phyloP scores from a whole-genome alignment of 2,888 invertebrate genomes.

The Troides helena region DNA sequence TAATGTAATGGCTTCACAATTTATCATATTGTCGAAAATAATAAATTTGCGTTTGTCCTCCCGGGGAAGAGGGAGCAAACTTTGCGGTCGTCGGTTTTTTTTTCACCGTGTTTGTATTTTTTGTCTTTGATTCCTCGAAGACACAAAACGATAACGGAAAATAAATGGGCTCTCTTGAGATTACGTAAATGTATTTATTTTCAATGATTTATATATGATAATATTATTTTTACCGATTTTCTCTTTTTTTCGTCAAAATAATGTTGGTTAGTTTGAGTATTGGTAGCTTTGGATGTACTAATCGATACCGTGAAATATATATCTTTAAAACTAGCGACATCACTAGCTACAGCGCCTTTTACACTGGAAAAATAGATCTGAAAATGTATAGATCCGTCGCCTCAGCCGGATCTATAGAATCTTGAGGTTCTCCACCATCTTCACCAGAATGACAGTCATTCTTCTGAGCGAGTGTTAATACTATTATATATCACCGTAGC shows the following conservation, averaged over 20 bases:
- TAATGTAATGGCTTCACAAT: slow-evolving; percentile 2
- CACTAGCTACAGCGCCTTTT: too few species aligned
- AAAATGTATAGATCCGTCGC: too few species aligned
- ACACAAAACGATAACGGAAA: slow-evolving; percentile 20
- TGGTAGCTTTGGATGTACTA: too few species aligned
- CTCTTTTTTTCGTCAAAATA: neutral
- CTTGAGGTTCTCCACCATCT: too few species aligned
- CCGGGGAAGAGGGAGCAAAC: slow-evolving; percentile 16
- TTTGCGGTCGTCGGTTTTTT: slow-evolving; percentile 19
- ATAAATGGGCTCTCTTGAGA: slow-evolving; percentile 20
- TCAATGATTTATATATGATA: neutral
- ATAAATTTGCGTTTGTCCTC: slow-evolving; percentile 16
- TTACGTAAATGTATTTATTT: slow-evolving; percentile 5
- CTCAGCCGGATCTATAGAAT: too few species aligned
- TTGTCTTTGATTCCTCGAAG: slow-evolving; percentile 24
- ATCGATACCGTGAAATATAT: too few species aligned
- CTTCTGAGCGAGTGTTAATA: too few species aligned
- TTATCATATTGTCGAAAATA: slow-evolving; percentile 17
- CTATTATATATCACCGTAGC: too few species aligned
- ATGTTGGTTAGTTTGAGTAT: neutral
- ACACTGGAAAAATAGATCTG: too few species aligned
- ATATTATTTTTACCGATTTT: neutral
- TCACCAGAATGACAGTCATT: too few species aligned
- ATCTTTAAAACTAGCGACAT: too few species aligned
- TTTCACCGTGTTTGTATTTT: slow-evolving; percentile 8